Evolutionary conservation across 2,888 invertebrate species (phyloP).

Genomic region (Oscheius onirici): DNA sequence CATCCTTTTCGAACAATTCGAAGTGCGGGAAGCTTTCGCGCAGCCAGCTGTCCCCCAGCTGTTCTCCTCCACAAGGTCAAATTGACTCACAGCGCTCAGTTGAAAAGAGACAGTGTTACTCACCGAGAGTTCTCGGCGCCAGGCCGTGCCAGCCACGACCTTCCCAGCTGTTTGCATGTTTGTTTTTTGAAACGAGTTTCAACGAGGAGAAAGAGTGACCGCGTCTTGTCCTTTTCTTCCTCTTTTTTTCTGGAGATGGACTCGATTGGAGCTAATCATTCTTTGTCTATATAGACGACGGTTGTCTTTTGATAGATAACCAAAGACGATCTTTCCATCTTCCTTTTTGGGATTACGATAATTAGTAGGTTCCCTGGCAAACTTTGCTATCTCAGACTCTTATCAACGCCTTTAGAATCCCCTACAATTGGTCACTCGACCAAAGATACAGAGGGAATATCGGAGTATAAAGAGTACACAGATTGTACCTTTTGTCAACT

Average conservation of each 20-base stretch:
- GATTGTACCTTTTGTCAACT: no score
- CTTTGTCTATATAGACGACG: background rate
- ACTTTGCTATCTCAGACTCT: no score
- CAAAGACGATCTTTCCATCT: no score
- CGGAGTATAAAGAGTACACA: no score
- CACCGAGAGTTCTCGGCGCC: constrained; percentile 2
- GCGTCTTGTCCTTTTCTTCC: background rate
- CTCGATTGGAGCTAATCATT: background rate
- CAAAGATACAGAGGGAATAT: no score
- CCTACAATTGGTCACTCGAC: no score
- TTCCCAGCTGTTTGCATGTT: constrained; percentile 16
- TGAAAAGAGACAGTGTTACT: background rate
- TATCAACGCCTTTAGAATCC: no score
- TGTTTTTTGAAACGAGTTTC: constrained; percentile 27
- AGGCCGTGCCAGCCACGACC: constrained; percentile 15
- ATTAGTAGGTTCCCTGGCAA: no score
- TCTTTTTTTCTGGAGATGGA: background rate
- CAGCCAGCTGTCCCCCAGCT: constrained; percentile 21
- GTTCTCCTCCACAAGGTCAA: constrained; percentile 9
- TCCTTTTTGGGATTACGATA: no score
- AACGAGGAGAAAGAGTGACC: constrained; percentile 25
- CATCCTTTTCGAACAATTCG: background rate
- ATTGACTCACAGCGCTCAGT: constrained; percentile 15
- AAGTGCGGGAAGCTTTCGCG: constrained; percentile 9
- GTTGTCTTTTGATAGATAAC: no score